Conservation (phyloP, 1,140 invertebrate genomes). For the Triops longicaudatus region DNA sequence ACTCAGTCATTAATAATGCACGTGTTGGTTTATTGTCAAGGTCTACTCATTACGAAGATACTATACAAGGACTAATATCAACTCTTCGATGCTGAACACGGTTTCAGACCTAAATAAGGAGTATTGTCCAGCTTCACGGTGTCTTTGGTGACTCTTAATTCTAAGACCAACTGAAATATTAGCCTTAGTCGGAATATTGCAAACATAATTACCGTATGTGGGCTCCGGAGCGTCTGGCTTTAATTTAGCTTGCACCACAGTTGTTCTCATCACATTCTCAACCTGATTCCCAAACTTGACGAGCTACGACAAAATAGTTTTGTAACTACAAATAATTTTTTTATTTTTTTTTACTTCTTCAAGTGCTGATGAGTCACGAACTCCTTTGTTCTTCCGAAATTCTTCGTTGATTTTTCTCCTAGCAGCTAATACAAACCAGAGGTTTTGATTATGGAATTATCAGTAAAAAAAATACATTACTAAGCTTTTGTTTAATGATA, state of each 20-base stretch:
- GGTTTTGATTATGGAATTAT: neutral
- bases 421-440: slow-evolving; percentile 36
- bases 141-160: slow-evolving; percentile 21
- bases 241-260: slow-evolving; percentile 53
- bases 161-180: neutral
- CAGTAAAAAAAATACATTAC: neutral
- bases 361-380: slow-evolving; percentile 46
- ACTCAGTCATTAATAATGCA: too few relatives aligned
- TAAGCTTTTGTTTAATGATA: neutral
- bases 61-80: neutral
- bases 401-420: slow-evolving; percentile 56
- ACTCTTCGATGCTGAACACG: neutral
- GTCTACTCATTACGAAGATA: neutral
- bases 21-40: too few relatives aligned
- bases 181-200: neutral
- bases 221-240: slow-evolving; percentile 50
- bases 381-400: slow-evolving; percentile 51
- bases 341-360: slow-evolving; percentile 42
- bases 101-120: neutral
- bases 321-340: slow-evolving; percentile 16
- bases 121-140: slow-evolving; percentile 20
- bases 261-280: slow-evolving; percentile 53
- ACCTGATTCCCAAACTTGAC: slow-evolving; percentile 51
- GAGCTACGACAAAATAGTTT: slow-evolving; percentile 44
- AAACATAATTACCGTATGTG: slow-evolving; percentile 19